phyloP scores from a whole-genome alignment of 2,888 invertebrate species.

The Apantesis nais region DNA sequence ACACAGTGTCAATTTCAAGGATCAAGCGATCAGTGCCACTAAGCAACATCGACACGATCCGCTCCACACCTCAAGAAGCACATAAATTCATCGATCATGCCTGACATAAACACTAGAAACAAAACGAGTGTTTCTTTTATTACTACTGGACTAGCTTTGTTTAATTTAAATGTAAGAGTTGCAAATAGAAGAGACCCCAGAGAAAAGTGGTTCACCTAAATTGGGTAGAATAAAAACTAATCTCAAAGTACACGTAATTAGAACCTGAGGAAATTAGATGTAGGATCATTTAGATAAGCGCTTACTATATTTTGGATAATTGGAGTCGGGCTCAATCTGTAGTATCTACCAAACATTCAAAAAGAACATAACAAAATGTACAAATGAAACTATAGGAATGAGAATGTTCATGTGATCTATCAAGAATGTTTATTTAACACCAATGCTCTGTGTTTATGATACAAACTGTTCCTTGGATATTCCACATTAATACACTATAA shows the following conservation, averaged over 20 bases:
- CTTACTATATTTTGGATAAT: not conserved
- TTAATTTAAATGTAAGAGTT: not conserved
- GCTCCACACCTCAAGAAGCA: not conserved
- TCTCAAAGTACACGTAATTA: not conserved
- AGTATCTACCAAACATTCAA: not conserved
- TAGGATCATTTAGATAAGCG: not conserved
- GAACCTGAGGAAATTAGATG: not conserved
- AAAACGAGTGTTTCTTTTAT: not conserved
- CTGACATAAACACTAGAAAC: not conserved
- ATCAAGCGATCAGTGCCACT: not conserved
- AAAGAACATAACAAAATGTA: too few species aligned
- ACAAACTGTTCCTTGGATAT: not conserved
- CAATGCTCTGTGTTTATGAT: too few species aligned
- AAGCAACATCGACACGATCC: conserved; percentile 3
- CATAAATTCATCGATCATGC: not conserved
- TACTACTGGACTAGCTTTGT: not conserved
- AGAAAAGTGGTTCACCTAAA: not conserved
- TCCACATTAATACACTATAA: not conserved
- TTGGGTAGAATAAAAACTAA: not conserved
- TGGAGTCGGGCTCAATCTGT: not conserved
- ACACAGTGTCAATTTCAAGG: not conserved
- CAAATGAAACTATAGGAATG: too few species aligned
- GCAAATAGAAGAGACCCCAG: not conserved
- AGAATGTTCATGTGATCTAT: too few species aligned
- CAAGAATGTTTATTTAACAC: too few species aligned